Conservation (phyloP, 2,113 vertebrate genomes). For the Petrocephalus microphthalmus region DNA sequence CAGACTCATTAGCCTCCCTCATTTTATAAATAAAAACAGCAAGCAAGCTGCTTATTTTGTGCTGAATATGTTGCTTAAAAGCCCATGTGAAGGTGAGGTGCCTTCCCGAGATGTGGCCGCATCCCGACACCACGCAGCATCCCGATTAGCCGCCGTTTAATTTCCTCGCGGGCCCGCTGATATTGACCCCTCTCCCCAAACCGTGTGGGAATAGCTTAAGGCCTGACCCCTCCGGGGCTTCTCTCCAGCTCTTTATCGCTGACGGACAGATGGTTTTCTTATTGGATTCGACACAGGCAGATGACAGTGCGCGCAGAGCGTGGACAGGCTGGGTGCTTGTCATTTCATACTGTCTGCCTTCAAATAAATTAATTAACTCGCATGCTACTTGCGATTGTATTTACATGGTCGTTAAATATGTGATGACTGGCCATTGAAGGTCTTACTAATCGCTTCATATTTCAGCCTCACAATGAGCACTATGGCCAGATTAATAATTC, state of each 20-base stretch:
- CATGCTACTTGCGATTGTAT: background rate
- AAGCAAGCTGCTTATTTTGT: background rate
- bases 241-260: background rate
- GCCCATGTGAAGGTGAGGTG: background rate
- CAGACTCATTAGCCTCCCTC: background rate
- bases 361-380: background rate
- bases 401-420: background rate
- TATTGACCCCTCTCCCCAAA: background rate
- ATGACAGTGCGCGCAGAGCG: background rate
- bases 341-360: background rate
- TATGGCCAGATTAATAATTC: background rate
- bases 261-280: conserved; percentile 2
- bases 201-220: conserved; percentile 1
- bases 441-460: background rate
- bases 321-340: background rate
- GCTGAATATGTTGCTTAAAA: background rate
- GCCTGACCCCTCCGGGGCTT: background rate
- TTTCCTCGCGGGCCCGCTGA: background rate
- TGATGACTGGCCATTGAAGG: background rate
- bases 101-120: background rate
- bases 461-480: background rate
- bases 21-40: background rate
- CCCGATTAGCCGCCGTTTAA: background rate
- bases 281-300: conserved; percentile 8
- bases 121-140: background rate